Percentiles rank a stretch among this genome's conserved stretches.
These are phyloP conservation scores for Pangasius macronema DNA, from an alignment of 2,797 vertebrate species.

Conservation along the genomic window DNA sequence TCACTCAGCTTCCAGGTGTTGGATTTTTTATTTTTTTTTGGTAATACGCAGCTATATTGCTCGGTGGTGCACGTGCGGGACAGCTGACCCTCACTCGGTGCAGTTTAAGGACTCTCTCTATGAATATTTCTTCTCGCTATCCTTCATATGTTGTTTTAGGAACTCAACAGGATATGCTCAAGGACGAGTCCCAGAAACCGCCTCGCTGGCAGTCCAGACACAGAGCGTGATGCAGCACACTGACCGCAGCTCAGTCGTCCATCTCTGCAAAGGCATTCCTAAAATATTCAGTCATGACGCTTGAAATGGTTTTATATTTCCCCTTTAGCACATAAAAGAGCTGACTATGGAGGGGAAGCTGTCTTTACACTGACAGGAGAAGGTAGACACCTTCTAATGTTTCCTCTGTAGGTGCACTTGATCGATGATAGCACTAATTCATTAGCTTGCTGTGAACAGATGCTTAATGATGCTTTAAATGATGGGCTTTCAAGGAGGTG, in stretches of 20 bases:
- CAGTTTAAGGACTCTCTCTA: not conserved
- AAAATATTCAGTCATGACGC: not conserved
- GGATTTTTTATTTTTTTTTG: not conserved
- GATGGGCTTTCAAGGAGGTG: not conserved
- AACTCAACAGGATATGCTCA: slow-evolving; percentile 10
- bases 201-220: slow-evolving; percentile 8
- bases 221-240: slow-evolving; percentile 44
- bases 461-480: not conserved
- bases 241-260: not conserved
- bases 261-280: not conserved
- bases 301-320: not conserved
- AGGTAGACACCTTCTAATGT: not conserved
- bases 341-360: not conserved
- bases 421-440: not conserved
- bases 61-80: not conserved
- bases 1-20: not conserved
- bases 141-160: not conserved
- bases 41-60: not conserved
- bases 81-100: not conserved
- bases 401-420: not conserved
- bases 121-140: not conserved
- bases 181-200: not conserved
- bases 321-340: not conserved
- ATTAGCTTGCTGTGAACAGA: not conserved
- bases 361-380: not conserved